These are phyloP conservation scores for Heloderma charlesbogerti DNA, from an alignment of 2,113 vertebrate genomes.

Conservation along the genomic window DNA sequence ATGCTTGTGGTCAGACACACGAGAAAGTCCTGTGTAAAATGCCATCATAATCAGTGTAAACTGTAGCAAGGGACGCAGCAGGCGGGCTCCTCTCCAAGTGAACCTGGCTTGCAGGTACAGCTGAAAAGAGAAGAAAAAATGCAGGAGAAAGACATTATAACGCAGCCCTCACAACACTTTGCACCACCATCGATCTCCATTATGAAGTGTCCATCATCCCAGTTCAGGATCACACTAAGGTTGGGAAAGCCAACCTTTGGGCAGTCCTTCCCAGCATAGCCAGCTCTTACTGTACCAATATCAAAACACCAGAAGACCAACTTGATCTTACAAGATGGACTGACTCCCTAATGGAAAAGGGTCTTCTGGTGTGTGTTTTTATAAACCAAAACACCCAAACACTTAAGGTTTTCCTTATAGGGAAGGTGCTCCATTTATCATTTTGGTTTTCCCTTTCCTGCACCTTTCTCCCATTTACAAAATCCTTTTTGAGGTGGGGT, in stretches of 20 bases:
- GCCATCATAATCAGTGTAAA: slow-evolving; percentile 99
- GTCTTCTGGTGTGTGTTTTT: neutral
- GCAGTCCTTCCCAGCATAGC: slow-evolving; percentile 96
- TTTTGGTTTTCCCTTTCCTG: neutral
- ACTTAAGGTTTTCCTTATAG: neutral
- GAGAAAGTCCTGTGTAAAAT: slow-evolving; percentile 95
- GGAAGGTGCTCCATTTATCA: neutral
- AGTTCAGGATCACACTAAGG: slow-evolving; percentile 91
- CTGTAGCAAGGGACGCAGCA: slow-evolving; percentile 93
- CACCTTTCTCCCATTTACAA: neutral
- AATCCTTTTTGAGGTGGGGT: neutral
- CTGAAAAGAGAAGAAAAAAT: slow-evolving; percentile 70
- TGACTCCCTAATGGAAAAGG: no score
- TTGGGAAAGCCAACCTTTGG: slow-evolving; percentile 98
- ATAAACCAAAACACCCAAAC: neutral
- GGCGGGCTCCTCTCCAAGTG: slow-evolving; percentile 92
- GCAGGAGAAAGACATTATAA: rapidly evolving
- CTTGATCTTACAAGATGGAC: slow-evolving; percentile 84
- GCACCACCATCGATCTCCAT: slow-evolving; percentile 92
- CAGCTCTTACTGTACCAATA: slow-evolving; percentile 94
- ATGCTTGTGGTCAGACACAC: slow-evolving; percentile 95
- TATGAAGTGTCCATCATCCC: slow-evolving; percentile 91
- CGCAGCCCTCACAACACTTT: neutral
- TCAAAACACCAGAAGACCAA: slow-evolving; percentile 94
- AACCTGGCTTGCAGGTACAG: slow-evolving; percentile 97